phyloP scores from a whole-genome alignment of 2,797 vertebrate species.

The Scolopax bukidnonensis region DNA sequence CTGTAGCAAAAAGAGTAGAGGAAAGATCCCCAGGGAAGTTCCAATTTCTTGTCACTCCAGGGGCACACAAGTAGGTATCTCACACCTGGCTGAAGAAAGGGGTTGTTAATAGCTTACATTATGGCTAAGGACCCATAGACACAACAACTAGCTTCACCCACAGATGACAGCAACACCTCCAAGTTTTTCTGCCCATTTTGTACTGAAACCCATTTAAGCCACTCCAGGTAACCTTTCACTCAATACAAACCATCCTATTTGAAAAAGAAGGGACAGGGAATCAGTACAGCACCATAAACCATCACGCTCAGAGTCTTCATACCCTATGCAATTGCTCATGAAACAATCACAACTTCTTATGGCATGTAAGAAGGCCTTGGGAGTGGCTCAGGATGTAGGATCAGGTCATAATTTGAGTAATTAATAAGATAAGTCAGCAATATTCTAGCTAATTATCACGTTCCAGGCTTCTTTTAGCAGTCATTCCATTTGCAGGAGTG shows the following conservation, averaged over 20 bases:
- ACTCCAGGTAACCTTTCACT: not conserved
- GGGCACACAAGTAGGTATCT: not conserved
- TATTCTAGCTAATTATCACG: not conserved
- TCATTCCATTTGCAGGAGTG: not conserved
- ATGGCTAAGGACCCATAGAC: not conserved
- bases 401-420: not conserved
- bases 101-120: not conserved
- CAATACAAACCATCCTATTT: not conserved
- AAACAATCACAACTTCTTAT: not conserved
- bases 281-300: not conserved
- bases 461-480: not conserved
- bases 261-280: not conserved
- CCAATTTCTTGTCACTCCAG: not conserved
- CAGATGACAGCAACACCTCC: not conserved
- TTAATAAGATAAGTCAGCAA: not conserved
- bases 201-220: not conserved
- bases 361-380: rapidly evolving
- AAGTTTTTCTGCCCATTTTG: not conserved
- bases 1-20: rapidly evolving
- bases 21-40: not conserved
- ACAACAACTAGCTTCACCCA: not conserved
- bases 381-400: not conserved
- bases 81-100: not conserved
- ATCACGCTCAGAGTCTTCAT: not conserved
- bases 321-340: not conserved